Conservation (phyloP, 2,113 vertebrate genomes). For the Hypocryptadius cinnamomeus region DNA sequence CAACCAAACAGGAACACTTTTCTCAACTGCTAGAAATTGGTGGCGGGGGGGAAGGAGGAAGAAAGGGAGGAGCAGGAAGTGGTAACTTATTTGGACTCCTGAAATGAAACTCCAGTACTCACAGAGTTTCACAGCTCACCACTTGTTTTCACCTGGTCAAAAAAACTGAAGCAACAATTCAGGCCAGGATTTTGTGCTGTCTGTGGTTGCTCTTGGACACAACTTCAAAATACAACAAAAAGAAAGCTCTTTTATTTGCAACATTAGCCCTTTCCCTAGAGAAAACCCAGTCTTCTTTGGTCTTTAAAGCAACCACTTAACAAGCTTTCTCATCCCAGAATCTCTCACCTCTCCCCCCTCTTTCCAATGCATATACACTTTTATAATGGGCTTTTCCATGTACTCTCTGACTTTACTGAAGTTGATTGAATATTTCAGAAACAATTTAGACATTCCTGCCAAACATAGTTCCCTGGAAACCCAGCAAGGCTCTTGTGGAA, state of each 20-base stretch:
- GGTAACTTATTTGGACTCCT: not conserved
- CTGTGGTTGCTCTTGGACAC: not conserved
- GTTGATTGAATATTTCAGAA: not conserved
- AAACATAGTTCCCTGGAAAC: not conserved
- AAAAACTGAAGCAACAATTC: not conserved
- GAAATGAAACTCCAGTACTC: not conserved
- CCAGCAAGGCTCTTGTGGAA: not conserved
- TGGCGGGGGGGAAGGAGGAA: not conserved
- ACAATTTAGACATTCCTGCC: not conserved
- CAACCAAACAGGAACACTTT: not conserved
- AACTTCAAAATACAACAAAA: not conserved
- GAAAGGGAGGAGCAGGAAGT: slow-evolving; percentile 22
- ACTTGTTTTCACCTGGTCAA: not conserved
- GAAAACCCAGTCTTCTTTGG: not conserved
- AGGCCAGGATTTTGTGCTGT: not conserved
- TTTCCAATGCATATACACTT: not conserved
- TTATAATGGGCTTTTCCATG: not conserved
- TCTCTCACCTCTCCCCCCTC: not conserved
- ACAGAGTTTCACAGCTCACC: not conserved
- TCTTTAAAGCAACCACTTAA: not conserved
- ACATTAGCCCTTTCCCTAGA: not conserved
- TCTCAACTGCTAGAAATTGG: not conserved
- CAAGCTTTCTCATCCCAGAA: not conserved
- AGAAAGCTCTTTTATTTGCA: not conserved
- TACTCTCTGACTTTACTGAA: not conserved